These are phyloP conservation scores for Daubentonia madagascariensis DNA, from an alignment of 2,113 vertebrate species.

Conservation along the genomic window DNA sequence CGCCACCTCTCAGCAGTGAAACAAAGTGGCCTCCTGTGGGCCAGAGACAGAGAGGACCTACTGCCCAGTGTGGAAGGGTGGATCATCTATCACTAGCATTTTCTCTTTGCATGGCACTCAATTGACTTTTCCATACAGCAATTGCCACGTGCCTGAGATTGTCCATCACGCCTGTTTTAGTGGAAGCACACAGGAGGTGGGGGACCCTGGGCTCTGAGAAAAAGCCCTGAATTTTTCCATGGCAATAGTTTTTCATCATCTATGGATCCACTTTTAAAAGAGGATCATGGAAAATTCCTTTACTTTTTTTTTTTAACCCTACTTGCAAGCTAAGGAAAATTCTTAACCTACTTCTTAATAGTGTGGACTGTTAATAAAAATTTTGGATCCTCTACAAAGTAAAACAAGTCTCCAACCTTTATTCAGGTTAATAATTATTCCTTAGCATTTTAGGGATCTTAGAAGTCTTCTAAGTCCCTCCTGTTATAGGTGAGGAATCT, in stretches of 20 bases:
- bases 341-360: background rate
- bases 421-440: background rate
- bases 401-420: background rate
- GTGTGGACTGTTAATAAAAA: background rate
- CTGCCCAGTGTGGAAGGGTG: accelerated
- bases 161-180: background rate
- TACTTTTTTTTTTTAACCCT: no score
- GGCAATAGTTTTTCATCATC: no score
- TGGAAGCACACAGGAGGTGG: background rate
- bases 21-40: background rate
- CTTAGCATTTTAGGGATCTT: background rate
- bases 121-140: background rate
- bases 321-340: background rate
- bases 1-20: slow-evolving; percentile 41
- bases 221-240: background rate
- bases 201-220: background rate
- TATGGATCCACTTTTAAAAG: background rate
- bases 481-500: background rate
- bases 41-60: no score
- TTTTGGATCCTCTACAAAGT: background rate
- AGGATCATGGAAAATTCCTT: background rate
- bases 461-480: background rate
- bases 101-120: background rate
- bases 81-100: accelerated
- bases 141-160: background rate